Evolutionary conservation across 2,888 invertebrate species (phyloP).

Genomic region (Creontiades dilutus): DNA sequence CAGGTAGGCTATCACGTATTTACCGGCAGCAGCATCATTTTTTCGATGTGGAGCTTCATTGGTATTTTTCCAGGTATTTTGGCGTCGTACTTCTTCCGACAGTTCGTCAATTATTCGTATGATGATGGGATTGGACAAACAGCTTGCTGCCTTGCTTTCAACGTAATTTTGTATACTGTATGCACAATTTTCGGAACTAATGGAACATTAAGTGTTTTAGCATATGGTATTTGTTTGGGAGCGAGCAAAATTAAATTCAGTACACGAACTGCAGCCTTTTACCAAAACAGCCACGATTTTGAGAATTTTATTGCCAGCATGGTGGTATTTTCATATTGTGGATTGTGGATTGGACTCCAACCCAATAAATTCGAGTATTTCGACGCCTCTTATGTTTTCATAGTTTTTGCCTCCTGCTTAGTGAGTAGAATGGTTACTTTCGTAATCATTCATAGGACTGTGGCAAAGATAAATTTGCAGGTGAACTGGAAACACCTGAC

Average conservation of each 20-base stretch:
- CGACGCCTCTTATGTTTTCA: slow-evolving; percentile 54
- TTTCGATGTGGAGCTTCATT: slow-evolving; percentile 17
- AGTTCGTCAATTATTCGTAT: slow-evolving; percentile 50
- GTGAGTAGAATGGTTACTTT: slow-evolving; percentile 46
- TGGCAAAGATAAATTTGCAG: slow-evolving; percentile 40
- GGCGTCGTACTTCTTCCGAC: slow-evolving; percentile 36
- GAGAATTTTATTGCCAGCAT: background rate
- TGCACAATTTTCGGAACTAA: slow-evolving; percentile 18
- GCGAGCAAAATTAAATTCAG: slow-evolving; percentile 65
- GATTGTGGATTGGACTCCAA: slow-evolving; percentile 15
- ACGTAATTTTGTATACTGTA: slow-evolving; percentile 20
- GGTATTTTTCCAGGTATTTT: slow-evolving; percentile 41
- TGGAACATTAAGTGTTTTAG: slow-evolving; percentile 45
- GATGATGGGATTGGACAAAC: slow-evolving; percentile 50
- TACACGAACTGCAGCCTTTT: slow-evolving; percentile 42
- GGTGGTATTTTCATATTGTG: slow-evolving; percentile 41
- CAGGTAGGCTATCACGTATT: background rate
- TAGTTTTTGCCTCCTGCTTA: slow-evolving; percentile 43
- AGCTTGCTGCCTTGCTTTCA: background rate
- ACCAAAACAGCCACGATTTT: slow-evolving; percentile 34
- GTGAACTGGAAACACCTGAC: slow-evolving; percentile 56
- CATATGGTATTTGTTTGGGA: slow-evolving; percentile 56
- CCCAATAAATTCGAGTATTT: slow-evolving; percentile 33
- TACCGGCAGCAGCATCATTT: background rate
- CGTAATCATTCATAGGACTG: slow-evolving; percentile 33